These are phyloP conservation scores for Conus canariensis DNA, from an alignment of 2,888 invertebrate genomes.

Conservation along the genomic window DNA sequence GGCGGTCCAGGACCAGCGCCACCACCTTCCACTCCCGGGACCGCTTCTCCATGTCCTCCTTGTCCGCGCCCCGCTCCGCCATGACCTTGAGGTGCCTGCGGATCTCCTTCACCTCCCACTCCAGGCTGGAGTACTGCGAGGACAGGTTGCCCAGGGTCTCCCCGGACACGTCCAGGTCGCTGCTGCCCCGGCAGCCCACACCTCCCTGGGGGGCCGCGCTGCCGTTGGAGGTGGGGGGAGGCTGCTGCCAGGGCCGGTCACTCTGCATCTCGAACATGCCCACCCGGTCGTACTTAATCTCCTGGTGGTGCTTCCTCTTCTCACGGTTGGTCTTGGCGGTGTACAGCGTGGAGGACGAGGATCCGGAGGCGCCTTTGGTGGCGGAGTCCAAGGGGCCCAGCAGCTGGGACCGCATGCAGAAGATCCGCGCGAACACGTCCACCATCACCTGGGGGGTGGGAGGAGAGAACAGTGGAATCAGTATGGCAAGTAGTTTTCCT, in stretches of 20 bases:
- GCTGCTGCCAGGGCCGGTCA: conserved; percentile 43
- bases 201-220: neutral
- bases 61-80: conserved; percentile 66
- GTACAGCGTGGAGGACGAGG: neutral
- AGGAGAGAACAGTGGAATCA: neutral
- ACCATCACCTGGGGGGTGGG: conserved; percentile 68
- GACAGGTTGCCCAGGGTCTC: conserved; percentile 48
- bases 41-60: conserved; percentile 69
- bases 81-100: conserved; percentile 64
- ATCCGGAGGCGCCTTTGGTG: neutral
- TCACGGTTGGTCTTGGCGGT: conserved; percentile 45
- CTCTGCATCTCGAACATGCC: conserved; percentile 63
- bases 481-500: neutral
- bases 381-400: conserved; percentile 43
- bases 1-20: conserved; percentile 74
- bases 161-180: conserved; percentile 40
- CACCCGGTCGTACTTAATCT: conserved; percentile 64
- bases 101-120: conserved; percentile 74
- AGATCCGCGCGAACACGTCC: conserved; percentile 70
- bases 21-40: conserved; percentile 76
- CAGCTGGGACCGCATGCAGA: conserved; percentile 73
- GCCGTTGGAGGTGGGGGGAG: conserved; percentile 42
- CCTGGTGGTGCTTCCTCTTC: conserved; percentile 54
- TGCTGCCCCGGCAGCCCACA: neutral
- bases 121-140: conserved; percentile 58